A percentile compares a stretch with the other conserved stretches of the same genome.
Conservation (phyloP, 2,113 vertebrate species). For the Dipodomys spectabilis region DNA sequence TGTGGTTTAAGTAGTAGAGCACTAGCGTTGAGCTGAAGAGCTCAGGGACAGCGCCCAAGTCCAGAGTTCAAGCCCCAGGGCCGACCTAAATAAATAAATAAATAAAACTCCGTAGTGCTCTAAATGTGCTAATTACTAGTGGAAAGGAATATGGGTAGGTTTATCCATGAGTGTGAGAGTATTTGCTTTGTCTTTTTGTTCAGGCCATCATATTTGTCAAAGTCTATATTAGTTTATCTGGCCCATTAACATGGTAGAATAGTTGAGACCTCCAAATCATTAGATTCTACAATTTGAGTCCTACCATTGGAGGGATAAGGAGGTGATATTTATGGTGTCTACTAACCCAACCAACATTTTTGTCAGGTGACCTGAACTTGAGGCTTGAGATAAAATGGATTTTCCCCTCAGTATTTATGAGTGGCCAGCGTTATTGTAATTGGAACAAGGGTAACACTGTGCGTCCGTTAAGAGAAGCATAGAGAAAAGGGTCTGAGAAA, state of each 20-base stretch:
- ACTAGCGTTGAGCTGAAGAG: too few species aligned
- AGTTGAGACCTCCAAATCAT: fast-evolving
- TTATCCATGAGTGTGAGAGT: not conserved
- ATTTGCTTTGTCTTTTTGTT: not conserved
- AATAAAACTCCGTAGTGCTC: not conserved
- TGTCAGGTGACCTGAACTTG: not conserved
- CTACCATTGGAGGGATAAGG: not conserved
- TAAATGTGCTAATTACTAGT: not conserved
- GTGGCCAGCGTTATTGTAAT: not conserved
- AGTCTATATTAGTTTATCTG: not conserved
- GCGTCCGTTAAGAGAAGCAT: not conserved
- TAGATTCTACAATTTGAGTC: not conserved
- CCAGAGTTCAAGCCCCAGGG: too few species aligned
- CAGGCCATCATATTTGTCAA: not conserved
- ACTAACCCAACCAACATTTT: not conserved
- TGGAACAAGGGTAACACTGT: too few species aligned
- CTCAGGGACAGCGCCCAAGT: too few species aligned
- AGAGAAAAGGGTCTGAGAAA: not conserved
- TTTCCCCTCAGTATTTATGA: not conserved
- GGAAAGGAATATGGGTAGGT: not conserved
- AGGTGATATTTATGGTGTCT: not conserved
- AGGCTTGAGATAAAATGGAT: not conserved
- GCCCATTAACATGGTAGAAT: fast-evolving
- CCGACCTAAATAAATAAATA: too few species aligned
- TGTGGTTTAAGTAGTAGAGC: too few species aligned